Conservation (phyloP, 2,113 vertebrate genomes). For the Orthochromis malagaraziensis region DNA sequence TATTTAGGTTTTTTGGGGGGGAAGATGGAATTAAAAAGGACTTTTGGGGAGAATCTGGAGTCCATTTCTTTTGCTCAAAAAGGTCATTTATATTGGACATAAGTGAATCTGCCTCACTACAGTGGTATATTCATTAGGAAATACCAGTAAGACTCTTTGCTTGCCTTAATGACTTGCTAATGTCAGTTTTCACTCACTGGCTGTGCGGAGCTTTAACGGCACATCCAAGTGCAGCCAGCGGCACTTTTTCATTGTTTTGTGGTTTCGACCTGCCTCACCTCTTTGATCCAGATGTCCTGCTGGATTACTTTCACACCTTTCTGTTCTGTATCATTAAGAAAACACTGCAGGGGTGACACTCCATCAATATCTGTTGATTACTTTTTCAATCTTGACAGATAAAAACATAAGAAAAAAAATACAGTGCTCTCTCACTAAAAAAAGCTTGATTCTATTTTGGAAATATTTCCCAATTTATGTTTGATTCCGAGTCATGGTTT, state of each 20-base stretch:
- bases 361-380: neutral
- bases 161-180: neutral
- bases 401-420: neutral
- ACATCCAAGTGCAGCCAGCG: neutral
- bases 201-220: neutral
- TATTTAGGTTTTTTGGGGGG: rapidly evolving
- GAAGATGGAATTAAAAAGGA: neutral
- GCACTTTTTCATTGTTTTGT: neutral
- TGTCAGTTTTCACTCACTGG: neutral
- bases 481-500: neutral
- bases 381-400: neutral
- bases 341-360: neutral
- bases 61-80: neutral
- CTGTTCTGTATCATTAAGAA: neutral
- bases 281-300: neutral
- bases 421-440: neutral
- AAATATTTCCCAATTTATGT: neutral
- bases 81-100: neutral
- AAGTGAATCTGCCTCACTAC: neutral
- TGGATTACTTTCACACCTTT: neutral
- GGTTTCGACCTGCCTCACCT: neutral
- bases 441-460: neutral
- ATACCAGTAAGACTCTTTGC: neutral
- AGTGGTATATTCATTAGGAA: neutral
- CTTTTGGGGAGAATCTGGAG: neutral